Base-by-base conservation (phyloP, 2,888 invertebrate genomes). In the Stenodera caucasica region DNA sequence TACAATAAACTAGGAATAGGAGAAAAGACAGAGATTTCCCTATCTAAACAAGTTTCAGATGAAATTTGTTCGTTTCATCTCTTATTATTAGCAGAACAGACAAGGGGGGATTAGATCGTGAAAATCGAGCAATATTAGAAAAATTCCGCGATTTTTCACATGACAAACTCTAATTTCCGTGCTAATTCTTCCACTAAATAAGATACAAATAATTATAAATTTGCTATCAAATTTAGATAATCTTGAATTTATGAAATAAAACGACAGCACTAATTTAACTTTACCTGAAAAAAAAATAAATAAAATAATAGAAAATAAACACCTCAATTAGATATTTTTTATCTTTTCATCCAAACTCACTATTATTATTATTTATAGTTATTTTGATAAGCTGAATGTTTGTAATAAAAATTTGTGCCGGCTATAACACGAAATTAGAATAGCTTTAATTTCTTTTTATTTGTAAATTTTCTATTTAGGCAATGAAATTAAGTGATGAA, bases 401-500 rank as follows among this genome's bases (percentile, higher is more conserved):
- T 21, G 11, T 45, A 45, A 45, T 45, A 45, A 45, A 45, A 23
- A 21, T 45, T 21, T n/a, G n/a, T n/a, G n/a, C n/a, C n/a, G n/a
- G n/a, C n/a, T n/a, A n/a, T n/a, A n/a, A n/a, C n/a, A 45, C 21
- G 23, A 1, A 23, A 15, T 8, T 18, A 15, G 37, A 4, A 5
- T 26, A 26, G 4, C n/a, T n/a, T n/a, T n/a, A n/a, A n/a, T n/a
- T n/a, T n/a, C 9, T n/a, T 5, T 15, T 7, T 14, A 37, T 15
- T 15, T 15, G 37, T 8, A 15, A 59, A 60, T 60, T 69, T 64
- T 69, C 35, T 37, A 37, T 67, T 66, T 64, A 68, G 58, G 66
- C 68, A 67, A 70, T 70, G 68, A 67, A 72, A 71, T 73, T 72
- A 71, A 67, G 67, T 68, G 63, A 61, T 54, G 57, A 51, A 57